A percentile compares a stretch with the other conserved stretches of the same genome.
These are phyloP conservation scores for Zaprionus tsacasi DNA, from an alignment of 1,140 invertebrate genomes.

Conservation along the genomic window DNA sequence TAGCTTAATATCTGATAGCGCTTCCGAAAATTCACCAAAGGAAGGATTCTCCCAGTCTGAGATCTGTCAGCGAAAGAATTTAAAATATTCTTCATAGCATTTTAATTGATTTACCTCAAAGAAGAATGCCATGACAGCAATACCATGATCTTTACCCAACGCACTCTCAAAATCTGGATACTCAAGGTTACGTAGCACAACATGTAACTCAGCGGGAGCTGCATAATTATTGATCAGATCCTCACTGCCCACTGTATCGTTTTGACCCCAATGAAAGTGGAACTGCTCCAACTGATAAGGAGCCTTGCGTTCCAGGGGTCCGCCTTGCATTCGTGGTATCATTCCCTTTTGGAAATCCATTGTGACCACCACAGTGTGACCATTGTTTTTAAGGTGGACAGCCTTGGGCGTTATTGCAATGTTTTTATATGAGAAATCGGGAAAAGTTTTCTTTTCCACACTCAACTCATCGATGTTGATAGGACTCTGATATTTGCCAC, in stretches of 20 bases:
- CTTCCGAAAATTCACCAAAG: constrained; percentile 86
- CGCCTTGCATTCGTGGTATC: constrained; percentile 86
- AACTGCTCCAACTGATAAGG: constrained; percentile 91
- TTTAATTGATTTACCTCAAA: constrained; percentile 87
- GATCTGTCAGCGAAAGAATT: background rate
- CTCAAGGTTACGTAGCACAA: constrained; percentile 92
- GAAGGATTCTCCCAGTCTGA: constrained; percentile 71
- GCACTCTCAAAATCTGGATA: constrained; percentile 88
- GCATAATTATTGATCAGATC: constrained; percentile 91
- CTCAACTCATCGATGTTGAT: constrained; percentile 91
- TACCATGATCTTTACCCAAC: constrained; percentile 88
- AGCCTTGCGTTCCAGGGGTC: constrained; percentile 86
- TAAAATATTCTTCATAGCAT: no score
- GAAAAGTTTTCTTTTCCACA: constrained; percentile 85
- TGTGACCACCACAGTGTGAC: constrained; percentile 89
- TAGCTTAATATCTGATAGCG: constrained; percentile 85
- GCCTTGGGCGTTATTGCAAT: constrained; percentile 85
- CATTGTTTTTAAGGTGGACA: constrained; percentile 89
- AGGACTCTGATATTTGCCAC: constrained; percentile 92
- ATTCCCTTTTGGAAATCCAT: constrained; percentile 84
- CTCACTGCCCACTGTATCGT: constrained; percentile 93
- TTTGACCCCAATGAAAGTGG: constrained; percentile 92
- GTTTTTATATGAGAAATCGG: constrained; percentile 86
- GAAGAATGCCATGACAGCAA: constrained; percentile 94
- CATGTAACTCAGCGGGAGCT: constrained; percentile 92